Conservation (phyloP, 2,797 vertebrate species). For the Rhinichthys osculus region DNA sequence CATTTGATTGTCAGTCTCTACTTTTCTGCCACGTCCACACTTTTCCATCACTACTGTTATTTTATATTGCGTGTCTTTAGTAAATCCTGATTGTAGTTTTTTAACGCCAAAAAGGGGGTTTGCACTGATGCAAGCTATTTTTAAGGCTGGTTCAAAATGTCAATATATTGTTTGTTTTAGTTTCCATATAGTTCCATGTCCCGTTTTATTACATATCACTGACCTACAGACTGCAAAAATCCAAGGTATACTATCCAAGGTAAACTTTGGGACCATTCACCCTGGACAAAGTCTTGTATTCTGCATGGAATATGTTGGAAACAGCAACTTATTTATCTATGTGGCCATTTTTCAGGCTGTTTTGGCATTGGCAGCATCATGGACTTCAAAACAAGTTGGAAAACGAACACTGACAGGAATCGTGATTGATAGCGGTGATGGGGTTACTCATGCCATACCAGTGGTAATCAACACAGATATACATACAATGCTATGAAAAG, state of each 20-base stretch:
- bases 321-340: not conserved
- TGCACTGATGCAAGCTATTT: too few relatives aligned
- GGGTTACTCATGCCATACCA: slow-evolving; percentile 96
- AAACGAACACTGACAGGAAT: slow-evolving; percentile 93
- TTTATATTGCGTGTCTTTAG: too few relatives aligned
- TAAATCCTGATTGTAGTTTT: too few relatives aligned
- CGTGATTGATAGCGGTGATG: slow-evolving; percentile 97
- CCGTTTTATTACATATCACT: not conserved
- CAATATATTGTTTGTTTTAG: too few relatives aligned
- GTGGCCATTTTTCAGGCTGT: slow-evolving; percentile 76
- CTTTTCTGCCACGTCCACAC: too few relatives aligned
- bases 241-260: not conserved
- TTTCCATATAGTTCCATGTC: too few relatives aligned
- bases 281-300: not conserved
- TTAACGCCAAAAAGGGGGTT: too few relatives aligned
- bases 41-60: too few relatives aligned
- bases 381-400: slow-evolving; percentile 96
- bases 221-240: not conserved
- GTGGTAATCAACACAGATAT: slow-evolving; percentile 78
- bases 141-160: too few relatives aligned
- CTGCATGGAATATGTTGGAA: not conserved
- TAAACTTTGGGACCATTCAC: not conserved
- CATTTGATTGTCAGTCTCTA: too few relatives aligned
- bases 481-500: not conserved
- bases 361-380: slow-evolving; percentile 96